Conservation (phyloP, 2,888 invertebrate species). For the Strigamia crassipes region DNA sequence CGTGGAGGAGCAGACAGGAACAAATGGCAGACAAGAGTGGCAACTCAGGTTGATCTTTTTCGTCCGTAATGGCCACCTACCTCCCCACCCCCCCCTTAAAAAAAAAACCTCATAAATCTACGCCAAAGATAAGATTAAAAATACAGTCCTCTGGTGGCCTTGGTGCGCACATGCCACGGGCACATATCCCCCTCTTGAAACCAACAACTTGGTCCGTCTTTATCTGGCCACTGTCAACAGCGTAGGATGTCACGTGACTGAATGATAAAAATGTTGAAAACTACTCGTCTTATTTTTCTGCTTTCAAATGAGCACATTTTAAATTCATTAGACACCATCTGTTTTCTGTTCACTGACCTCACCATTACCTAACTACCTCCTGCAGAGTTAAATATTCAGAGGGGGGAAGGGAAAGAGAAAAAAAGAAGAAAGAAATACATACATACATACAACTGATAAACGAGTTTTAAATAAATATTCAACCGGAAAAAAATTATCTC, state of each 20-base stretch:
- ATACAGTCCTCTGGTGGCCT: neutral
- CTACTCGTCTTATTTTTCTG: neutral
- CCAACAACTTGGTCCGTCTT: neutral
- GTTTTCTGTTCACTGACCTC: neutral
- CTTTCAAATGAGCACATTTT: neutral
- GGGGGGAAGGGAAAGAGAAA: no score
- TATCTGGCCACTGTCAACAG: no score
- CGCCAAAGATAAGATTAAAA: neutral
- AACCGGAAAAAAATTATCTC: neutral
- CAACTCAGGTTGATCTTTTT: neutral
- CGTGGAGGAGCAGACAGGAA: neutral
- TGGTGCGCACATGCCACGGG: neutral
- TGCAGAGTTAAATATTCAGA: neutral
- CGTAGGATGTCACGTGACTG: no score
- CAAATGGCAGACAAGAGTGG: slow-evolving; percentile 3
- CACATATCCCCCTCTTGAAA: neutral
- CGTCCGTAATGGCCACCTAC: neutral
- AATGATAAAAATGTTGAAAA: no score
- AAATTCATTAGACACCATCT: slow-evolving; percentile 3
- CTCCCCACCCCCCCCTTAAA: no score
- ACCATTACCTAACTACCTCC: neutral
- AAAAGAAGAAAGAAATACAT: no score
- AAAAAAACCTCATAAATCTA: neutral
- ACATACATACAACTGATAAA: neutral
- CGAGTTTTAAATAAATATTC: neutral